phyloP scores from a whole-genome alignment of 2,113 vertebrate species.

The Lasiurus borealis region DNA sequence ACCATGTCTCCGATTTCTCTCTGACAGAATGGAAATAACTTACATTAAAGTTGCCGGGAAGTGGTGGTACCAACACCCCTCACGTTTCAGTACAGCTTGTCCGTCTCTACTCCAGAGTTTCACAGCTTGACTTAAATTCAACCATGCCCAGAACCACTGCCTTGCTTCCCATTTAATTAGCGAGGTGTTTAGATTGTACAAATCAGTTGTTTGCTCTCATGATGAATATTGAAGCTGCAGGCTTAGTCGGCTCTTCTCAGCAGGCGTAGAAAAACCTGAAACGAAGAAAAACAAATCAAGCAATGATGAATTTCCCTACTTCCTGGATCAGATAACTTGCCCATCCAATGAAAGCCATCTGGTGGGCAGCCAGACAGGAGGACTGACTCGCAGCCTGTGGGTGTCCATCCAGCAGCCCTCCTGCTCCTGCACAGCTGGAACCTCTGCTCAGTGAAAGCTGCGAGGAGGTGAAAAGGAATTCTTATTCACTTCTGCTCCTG shows the following conservation, averaged over 20 bases:
- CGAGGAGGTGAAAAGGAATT: not conserved
- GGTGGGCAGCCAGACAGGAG: not conserved
- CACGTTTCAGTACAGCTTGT: slow-evolving; percentile 15
- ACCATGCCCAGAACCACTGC: not conserved
- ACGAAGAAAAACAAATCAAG: slow-evolving; percentile 23
- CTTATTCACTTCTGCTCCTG: not conserved
- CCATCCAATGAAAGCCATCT: not conserved
- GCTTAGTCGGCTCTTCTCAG: not conserved
- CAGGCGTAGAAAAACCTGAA: not conserved
- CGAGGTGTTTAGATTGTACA: not conserved
- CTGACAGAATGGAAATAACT: slow-evolving; percentile 7
- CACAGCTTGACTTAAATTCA: not conserved
- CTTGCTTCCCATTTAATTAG: not conserved
- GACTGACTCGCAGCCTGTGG: not conserved
- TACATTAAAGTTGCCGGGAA: slow-evolving; percentile 40
- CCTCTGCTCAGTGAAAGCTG: not conserved
- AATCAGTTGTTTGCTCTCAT: not conserved
- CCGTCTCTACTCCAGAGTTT: not conserved
- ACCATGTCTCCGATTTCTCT: not conserved
- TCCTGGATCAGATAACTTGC: slow-evolving; percentile 8
- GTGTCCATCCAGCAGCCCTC: not conserved
- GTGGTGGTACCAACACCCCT: not conserved
- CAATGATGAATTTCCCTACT: not conserved
- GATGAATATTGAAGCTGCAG: not conserved
- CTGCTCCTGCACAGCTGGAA: no score